A percentile compares a stretch with the other conserved stretches of the same genome.
Conservation (phyloP, 2,113 vertebrate species). For the Leptocoma aspasia region DNA sequence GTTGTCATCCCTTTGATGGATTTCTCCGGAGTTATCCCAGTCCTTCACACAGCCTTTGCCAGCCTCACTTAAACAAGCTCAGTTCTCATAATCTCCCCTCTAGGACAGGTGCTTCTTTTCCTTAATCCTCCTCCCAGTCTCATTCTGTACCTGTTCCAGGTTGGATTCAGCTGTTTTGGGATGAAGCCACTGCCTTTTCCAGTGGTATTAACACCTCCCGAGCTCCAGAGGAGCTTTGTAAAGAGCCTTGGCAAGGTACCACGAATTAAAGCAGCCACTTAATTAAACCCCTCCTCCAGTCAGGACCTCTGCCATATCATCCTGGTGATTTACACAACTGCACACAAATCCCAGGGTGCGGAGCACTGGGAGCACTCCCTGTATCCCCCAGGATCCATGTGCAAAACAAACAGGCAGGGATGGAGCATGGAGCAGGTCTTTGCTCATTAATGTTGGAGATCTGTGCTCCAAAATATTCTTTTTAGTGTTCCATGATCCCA, state of each 20-base stretch:
- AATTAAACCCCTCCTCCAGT: not conserved
- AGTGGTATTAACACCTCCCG: not conserved
- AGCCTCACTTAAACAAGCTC: not conserved
- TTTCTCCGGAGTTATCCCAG: not conserved
- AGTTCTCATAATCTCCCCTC: not conserved
- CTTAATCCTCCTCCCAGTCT: not conserved
- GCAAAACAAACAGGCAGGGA: not conserved
- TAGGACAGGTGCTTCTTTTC: not conserved
- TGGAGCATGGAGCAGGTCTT: not conserved
- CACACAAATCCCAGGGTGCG: not conserved
- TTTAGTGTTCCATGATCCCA: not conserved
- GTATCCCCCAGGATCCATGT: rapidly evolving
- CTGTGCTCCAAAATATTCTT: not conserved
- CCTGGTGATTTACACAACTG: not conserved
- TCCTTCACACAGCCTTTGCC: not conserved
- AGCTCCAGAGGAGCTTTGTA: not conserved
- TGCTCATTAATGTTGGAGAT: not conserved
- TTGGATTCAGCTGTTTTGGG: not conserved
- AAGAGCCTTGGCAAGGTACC: not conserved
- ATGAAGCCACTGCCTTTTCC: not conserved
- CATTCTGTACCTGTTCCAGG: not conserved
- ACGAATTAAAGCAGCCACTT: not conserved
- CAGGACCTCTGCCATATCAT: not conserved
- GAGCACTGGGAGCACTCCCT: not conserved
- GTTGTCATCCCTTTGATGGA: not conserved